Evolutionary conservation across 2,797 vertebrate genomes (phyloP).

Genomic region (Alca torda): DNA sequence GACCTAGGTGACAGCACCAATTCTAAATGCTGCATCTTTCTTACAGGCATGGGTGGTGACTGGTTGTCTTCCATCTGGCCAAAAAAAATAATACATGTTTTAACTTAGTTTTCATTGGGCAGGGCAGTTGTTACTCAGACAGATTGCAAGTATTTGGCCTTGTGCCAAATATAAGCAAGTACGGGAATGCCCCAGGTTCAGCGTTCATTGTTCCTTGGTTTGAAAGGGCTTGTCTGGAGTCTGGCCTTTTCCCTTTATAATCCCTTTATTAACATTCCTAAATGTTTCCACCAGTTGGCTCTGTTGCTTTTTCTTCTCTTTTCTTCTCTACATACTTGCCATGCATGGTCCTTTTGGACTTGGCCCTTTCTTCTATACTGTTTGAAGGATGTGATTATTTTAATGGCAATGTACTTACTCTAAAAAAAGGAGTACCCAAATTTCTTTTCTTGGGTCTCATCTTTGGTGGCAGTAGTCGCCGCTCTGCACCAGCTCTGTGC

Average conservation of each 20-base stretch:
- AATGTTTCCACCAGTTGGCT: rapidly evolving
- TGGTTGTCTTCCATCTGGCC: not conserved
- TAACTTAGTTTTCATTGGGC: not conserved
- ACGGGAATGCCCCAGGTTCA: not conserved
- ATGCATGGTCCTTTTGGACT: not conserved
- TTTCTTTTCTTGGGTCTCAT: not conserved
- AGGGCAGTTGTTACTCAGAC: not conserved
- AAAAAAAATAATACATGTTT: not conserved
- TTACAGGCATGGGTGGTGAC: not conserved
- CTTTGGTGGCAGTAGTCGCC: not conserved
- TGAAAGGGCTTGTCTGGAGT: not conserved
- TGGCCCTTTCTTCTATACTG: not conserved
- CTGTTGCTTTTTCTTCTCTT: not conserved
- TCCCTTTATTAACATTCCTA: not conserved
- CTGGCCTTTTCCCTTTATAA: not conserved
- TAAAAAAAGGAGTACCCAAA: not conserved
- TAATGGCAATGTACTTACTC: not conserved
- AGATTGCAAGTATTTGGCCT: not conserved
- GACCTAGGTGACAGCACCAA: not conserved
- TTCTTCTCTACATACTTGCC: not conserved
- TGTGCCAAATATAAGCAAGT: not conserved
- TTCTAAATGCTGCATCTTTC: not conserved
- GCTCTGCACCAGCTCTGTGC: not conserved
- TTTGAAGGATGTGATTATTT: not conserved
- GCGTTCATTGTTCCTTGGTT: not conserved